Evolutionary conservation across 92 coral and sea anemone genomes (phyloP).

Genomic region (Diadumene lineata): DNA sequence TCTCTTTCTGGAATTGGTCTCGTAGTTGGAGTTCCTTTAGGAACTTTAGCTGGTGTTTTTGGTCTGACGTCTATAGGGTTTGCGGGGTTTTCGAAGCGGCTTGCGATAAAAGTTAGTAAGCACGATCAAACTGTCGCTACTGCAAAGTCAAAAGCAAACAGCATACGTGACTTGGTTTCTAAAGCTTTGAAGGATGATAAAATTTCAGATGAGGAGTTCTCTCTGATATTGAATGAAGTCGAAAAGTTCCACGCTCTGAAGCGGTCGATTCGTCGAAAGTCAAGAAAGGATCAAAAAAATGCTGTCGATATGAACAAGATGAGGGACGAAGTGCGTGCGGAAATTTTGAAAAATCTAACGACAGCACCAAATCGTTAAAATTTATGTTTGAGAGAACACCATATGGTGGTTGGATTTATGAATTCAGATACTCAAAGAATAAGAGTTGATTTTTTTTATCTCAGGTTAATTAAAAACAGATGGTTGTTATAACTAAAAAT

Average conservation of each 20-base stretch:
- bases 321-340: conserved; percentile 41
- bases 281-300: conserved; percentile 9
- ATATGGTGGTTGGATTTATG: conserved; percentile 9
- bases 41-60: no score
- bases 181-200: no score
- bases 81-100: conserved; percentile 30
- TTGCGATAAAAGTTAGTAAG: conserved; percentile 36
- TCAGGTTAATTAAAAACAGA: no score
- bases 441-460: no score
- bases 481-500: no score
- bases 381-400: conserved; percentile 36
- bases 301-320: conserved; percentile 18
- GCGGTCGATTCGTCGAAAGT: conserved; percentile 18
- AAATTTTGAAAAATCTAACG: conserved; percentile 33
- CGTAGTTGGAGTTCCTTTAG: conserved; percentile 37
- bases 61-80: no score
- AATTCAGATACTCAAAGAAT: conserved; percentile 16
- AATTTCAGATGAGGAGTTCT: no score
- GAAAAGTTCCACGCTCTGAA: not conserved
- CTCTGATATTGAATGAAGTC: no score
- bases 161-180: no score
- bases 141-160: no score
- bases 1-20: no score
- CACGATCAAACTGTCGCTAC: conserved; percentile 32
- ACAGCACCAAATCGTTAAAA: conserved; percentile 23